Evolutionary conservation across 2,113 vertebrate genomes (phyloP), one percentile per base, ranked within the genome.

Genomic region (Rhinichthys klamathensis): DNA sequence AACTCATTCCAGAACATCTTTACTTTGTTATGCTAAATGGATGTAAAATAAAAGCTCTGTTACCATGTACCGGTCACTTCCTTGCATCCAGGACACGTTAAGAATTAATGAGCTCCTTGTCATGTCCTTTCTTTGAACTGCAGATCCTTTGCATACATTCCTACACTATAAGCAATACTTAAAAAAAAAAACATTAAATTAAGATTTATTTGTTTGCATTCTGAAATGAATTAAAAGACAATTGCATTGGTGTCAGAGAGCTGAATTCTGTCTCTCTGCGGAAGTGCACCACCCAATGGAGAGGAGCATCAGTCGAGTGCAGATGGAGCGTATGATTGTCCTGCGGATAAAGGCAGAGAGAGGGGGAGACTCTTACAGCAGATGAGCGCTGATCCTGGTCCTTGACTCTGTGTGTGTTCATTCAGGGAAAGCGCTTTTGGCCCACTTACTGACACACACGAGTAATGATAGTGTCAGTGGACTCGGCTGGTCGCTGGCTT

Each of bases 211-310:
- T 21, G 0, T 54, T 16, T 41, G 30, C 74, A 56, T 56, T 54
- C 56, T 30, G 15, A 30, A 56, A 63, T 41, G 13, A 77, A 76
- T 25, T 3, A 11, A 6, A 25, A 6, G 1, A 11, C n/a, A 63
- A 41, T 25, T 46, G 61, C 12, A 27, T 27, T 6, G 18, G 4
- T 44, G 23, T n/a, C 73, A 30, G 12, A 75, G n/a, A 84, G 61
- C 12, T n/a, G 38, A 35, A 80, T 15, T 16, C 0, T 65, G 30
- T 58, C 63, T 46, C 63, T 81, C 61, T 86, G 78, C 84, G 82
- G 78, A 86, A 86, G 84, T 73, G 84, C 84, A 65, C 67, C 78
- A 81, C 78, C 78, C 46, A 30, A 86, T 86, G 84, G 84, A 86
- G 69, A 86, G 84, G 21, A 3, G 25, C 30, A 44, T 63, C 16